phyloP scores from a whole-genome alignment of 2,888 invertebrate species.

The Drosophila borealis region DNA sequence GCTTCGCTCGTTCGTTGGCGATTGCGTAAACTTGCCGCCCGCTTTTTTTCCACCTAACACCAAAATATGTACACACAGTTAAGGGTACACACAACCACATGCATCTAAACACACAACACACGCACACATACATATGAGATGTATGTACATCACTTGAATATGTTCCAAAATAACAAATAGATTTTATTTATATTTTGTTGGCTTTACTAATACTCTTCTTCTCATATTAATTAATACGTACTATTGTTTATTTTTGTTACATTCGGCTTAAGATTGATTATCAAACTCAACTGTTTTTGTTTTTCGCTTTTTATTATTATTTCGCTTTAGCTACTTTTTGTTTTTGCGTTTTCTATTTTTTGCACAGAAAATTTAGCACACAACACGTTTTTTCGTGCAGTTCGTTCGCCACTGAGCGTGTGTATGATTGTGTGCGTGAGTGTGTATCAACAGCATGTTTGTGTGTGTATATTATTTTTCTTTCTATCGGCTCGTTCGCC shows the following conservation, averaged over 20 bases:
- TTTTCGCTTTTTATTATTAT: slow-evolving; percentile 57
- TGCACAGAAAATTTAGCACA: slow-evolving; percentile 76
- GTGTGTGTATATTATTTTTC: slow-evolving; percentile 80
- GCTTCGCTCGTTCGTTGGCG: slow-evolving; percentile 61
- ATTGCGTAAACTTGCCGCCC: slow-evolving; percentile 81
- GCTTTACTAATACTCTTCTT: slow-evolving; percentile 22
- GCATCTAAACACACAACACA: slow-evolving; percentile 23
- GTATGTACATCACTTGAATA: slow-evolving; percentile 54
- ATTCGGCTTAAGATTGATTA: slow-evolving; percentile 53
- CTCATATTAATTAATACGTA: slow-evolving; percentile 56
- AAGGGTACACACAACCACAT: slow-evolving; percentile 40
- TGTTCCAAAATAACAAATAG: slow-evolving; percentile 68
- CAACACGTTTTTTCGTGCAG: slow-evolving; percentile 79
- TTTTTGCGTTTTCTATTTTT: slow-evolving; percentile 69
- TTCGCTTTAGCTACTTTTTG: slow-evolving; percentile 53
- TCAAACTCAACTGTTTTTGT: slow-evolving; percentile 72
- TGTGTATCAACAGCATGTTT: slow-evolving; percentile 67
- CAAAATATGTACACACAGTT: slow-evolving; percentile 75
- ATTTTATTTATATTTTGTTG: slow-evolving; percentile 50
- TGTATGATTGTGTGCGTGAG: slow-evolving; percentile 32
- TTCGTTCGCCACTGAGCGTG: slow-evolving; percentile 53
- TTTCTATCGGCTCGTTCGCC: slow-evolving; percentile 72
- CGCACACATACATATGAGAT: slow-evolving; percentile 11
- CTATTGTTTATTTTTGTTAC: slow-evolving; percentile 51
- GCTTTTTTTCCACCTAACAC: slow-evolving; percentile 77